Conservation (phyloP, 2,797 vertebrate genomes). For the Aldrovandia affinis region DNA sequence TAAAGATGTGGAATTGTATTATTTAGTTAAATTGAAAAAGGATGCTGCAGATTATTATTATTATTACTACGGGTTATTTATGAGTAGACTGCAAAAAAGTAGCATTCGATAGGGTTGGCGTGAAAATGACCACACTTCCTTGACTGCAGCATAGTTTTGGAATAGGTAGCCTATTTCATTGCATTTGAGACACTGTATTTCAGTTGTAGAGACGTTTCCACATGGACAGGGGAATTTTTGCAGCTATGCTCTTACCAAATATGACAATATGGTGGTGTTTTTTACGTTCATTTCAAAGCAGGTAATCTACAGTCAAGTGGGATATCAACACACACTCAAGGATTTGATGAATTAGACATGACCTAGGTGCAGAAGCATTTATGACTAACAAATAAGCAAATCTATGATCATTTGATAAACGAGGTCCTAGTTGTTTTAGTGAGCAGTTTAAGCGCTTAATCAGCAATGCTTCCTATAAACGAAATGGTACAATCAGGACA, state of each 20-base stretch:
- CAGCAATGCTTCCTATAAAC: conserved; percentile 46
- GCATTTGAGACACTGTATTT: neutral
- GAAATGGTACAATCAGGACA: neutral
- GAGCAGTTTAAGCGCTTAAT: conserved; percentile 61
- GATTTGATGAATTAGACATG: conserved; percentile 37
- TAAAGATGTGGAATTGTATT: too few species aligned
- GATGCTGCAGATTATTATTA: too few species aligned
- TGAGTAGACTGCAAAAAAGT: too few species aligned
- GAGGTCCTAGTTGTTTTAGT: conserved; percentile 45
- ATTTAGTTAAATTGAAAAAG: too few species aligned
- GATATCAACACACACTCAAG: conserved; percentile 24
- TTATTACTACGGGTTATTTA: too few species aligned
- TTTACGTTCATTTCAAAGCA: conserved; percentile 23
- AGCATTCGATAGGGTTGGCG: too few species aligned
- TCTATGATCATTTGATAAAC: conserved; percentile 60
- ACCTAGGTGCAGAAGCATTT: conserved; percentile 55
- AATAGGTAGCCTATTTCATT: too few species aligned
- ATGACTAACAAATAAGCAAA: conserved; percentile 70
- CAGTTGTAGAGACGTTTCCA: neutral
- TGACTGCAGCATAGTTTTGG: too few species aligned
- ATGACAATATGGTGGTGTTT: conserved; percentile 17
- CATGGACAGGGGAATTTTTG: neutral
- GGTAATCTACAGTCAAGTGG: neutral
- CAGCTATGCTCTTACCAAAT: neutral
- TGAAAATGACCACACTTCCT: too few species aligned